These are phyloP conservation scores for Homarus gammarus DNA, from an alignment of 2,888 invertebrate genomes.

Conservation along the genomic window DNA sequence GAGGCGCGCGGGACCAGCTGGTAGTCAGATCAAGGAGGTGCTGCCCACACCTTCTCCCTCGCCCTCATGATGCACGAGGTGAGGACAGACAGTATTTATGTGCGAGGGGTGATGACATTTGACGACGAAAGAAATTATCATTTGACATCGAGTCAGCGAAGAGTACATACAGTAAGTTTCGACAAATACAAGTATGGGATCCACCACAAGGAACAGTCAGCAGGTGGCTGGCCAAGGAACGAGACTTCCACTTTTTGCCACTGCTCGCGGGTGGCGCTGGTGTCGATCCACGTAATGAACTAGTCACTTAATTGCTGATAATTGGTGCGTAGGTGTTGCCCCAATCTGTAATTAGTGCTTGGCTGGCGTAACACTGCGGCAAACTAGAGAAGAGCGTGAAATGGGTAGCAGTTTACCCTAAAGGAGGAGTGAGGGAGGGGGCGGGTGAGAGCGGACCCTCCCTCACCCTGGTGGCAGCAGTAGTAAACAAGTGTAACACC, in stretches of 20 bases:
- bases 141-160: no score
- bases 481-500: no score
- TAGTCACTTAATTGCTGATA: slow-evolving; percentile 35
- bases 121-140: no score
- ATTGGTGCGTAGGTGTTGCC: slow-evolving; percentile 27
- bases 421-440: background rate
- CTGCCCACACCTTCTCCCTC: no score
- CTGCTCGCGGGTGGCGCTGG: background rate
- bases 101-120: no score
- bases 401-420: background rate
- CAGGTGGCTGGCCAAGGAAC: background rate
- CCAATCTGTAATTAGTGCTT: slow-evolving; percentile 27
- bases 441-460: background rate
- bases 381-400: background rate
- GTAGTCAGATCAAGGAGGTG: background rate
- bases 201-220: no score
- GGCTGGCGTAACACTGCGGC: slow-evolving; percentile 22
- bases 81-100: no score
- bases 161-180: no score
- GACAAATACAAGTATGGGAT: no score
- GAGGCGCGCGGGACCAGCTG: background rate
- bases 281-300: slow-evolving; percentile 22
- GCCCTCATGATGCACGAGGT: no score
- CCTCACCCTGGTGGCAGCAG: no score
- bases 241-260: background rate